Evolutionary conservation across 2,113 vertebrate species (phyloP).

Genomic region (Dinomys branickii): DNA sequence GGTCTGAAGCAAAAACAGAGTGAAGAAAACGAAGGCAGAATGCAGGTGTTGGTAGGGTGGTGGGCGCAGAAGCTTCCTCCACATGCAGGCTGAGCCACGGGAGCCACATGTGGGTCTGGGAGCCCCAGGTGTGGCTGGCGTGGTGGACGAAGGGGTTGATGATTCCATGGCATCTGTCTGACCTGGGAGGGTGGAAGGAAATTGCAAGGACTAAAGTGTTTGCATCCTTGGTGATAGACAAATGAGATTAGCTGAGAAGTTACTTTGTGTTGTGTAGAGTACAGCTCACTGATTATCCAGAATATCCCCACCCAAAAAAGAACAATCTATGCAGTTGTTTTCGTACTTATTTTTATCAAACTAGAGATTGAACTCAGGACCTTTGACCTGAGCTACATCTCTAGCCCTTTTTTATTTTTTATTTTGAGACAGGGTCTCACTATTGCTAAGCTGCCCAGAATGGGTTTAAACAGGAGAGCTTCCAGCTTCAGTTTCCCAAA

Average conservation of each 20-base stretch:
- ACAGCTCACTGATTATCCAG: neutral
- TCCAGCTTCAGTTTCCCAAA: neutral
- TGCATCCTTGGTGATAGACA: neutral
- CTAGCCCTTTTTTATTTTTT: neutral
- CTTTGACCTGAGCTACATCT: neutral
- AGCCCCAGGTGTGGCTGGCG: neutral
- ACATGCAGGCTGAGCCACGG: neutral
- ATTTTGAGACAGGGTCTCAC: neutral
- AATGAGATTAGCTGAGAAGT: neutral
- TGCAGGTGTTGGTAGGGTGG: neutral
- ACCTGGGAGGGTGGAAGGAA: neutral
- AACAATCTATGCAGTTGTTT: neutral
- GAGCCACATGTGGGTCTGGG: neutral
- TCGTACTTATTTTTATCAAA: neutral
- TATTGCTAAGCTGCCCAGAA: neutral
- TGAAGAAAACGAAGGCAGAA: neutral
- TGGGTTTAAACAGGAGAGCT: neutral
- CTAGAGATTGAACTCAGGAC: neutral
- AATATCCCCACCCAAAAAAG: neutral
- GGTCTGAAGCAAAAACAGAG: neutral
- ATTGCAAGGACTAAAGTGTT: neutral
- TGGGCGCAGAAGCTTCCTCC: neutral
- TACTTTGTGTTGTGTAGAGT: neutral
- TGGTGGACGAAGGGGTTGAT: accelerated
- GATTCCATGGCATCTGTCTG: neutral